These are phyloP conservation scores for Drosophila mulleri DNA, from an alignment of 2,888 invertebrate species.

Conservation along the genomic window DNA sequence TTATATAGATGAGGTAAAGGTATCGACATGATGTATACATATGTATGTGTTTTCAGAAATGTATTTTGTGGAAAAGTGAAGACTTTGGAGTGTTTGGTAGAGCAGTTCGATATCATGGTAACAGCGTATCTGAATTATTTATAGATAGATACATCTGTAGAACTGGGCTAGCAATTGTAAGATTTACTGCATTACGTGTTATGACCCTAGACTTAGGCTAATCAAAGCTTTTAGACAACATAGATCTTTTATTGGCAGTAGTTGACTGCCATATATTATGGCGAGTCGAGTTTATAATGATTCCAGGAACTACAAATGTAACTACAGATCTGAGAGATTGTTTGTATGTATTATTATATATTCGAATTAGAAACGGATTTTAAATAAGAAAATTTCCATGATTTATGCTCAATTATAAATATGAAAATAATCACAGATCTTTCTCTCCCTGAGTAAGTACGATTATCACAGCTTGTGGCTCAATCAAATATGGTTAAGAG, in stretches of 20 bases:
- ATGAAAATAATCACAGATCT: conserved; percentile 19
- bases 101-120: too few species aligned
- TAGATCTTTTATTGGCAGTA: neutral
- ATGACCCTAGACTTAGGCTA: too few species aligned
- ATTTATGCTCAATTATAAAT: conserved; percentile 20
- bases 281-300: too few species aligned
- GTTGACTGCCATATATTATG: too few species aligned
- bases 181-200: neutral
- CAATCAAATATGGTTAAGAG: conserved; percentile 18
- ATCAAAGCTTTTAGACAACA: too few species aligned
- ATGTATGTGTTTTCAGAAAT: too few species aligned
- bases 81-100: too few species aligned
- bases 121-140: neutral
- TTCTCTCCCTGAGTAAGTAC: neutral
- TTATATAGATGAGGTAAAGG: neutral
- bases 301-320: neutral
- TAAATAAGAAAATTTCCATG: neutral
- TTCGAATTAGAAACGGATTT: neutral
- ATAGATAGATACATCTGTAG: neutral
- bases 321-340: neutral
- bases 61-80: too few species aligned
- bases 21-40: too few species aligned
- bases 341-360: too few species aligned
- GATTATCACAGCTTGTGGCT: conserved; percentile 44
- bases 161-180: neutral